Evolutionary conservation across 2,888 invertebrate genomes (phyloP).

Genomic region (Pterobdella sp.): DNA sequence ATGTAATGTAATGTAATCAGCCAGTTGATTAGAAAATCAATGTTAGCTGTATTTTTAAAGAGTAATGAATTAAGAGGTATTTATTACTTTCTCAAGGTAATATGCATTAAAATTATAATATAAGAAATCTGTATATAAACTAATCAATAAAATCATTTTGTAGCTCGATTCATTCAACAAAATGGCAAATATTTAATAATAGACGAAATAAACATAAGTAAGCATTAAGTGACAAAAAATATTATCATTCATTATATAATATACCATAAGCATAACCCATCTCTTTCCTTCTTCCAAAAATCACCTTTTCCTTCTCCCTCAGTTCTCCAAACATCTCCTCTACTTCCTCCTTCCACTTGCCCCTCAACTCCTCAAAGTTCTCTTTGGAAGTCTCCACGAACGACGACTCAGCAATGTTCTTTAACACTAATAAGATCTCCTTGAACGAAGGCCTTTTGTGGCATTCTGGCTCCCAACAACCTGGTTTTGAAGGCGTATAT

Average conservation of each 20-base stretch:
- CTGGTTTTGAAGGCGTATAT: slow-evolving; percentile 54
- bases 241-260: background rate
- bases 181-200: background rate
- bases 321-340: slow-evolving; percentile 52
- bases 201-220: background rate
- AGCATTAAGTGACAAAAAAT: background rate
- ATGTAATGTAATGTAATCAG: too few species aligned
- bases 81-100: too few species aligned
- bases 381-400: slow-evolving; percentile 84
- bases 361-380: slow-evolving; percentile 89
- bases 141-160: too few species aligned
- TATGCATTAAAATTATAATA: too few species aligned
- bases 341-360: slow-evolving; percentile 88
- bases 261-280: too few species aligned
- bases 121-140: too few species aligned
- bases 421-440: slow-evolving; percentile 71
- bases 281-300: too few species aligned
- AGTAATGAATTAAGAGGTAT: too few species aligned
- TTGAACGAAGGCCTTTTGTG: slow-evolving; percentile 80
- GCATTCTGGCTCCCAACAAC: slow-evolving; percentile 67
- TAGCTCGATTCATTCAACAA: too few species aligned
- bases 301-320: slow-evolving; percentile 33
- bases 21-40: too few species aligned
- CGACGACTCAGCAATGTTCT: slow-evolving; percentile 64
- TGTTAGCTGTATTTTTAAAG: too few species aligned